phyloP scores from a whole-genome alignment of 1,140 invertebrate genomes.

The Probaryconus sp. region DNA sequence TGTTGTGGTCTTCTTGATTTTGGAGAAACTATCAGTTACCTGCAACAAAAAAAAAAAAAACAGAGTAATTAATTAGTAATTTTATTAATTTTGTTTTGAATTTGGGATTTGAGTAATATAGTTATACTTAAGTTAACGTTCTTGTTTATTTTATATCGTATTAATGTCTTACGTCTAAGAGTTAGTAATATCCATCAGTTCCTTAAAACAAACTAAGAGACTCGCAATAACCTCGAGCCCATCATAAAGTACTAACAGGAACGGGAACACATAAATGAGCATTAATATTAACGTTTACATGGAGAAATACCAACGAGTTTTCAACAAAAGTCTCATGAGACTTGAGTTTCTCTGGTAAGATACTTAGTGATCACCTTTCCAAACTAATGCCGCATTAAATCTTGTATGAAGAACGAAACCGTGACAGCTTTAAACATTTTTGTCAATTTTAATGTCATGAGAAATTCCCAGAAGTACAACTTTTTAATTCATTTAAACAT shows the following conservation, averaged over 20 bases:
- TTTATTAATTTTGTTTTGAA: too few relatives aligned
- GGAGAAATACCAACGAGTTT: conserved; percentile 20
- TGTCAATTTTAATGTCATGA: too few relatives aligned
- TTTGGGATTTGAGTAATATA: too few relatives aligned
- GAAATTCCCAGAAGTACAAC: too few relatives aligned
- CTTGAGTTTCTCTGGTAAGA: neutral
- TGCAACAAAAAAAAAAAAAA: too few relatives aligned
- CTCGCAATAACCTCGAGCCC: conserved; percentile 5
- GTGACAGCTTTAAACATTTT: neutral
- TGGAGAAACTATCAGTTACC: too few relatives aligned
- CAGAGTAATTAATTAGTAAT: too few relatives aligned
- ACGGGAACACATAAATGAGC: conserved; percentile 9
- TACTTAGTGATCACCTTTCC: neutral
- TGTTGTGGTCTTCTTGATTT: too few relatives aligned
- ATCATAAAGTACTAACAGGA: neutral
- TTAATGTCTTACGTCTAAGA: conserved; percentile 22
- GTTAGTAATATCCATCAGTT: conserved; percentile 14
- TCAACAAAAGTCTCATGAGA: conserved; percentile 7
- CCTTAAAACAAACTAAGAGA: conserved; percentile 26
- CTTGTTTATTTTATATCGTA: conserved; percentile 36
- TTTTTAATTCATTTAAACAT: too few relatives aligned
- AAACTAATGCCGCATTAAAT: conserved; percentile 5
- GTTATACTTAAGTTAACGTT: conserved; percentile 31
- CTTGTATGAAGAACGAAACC: neutral
- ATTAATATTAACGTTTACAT: conserved; percentile 15